Evolutionary conservation across 2,888 invertebrate species (phyloP).

Genomic region (Bellardia pandia): DNA sequence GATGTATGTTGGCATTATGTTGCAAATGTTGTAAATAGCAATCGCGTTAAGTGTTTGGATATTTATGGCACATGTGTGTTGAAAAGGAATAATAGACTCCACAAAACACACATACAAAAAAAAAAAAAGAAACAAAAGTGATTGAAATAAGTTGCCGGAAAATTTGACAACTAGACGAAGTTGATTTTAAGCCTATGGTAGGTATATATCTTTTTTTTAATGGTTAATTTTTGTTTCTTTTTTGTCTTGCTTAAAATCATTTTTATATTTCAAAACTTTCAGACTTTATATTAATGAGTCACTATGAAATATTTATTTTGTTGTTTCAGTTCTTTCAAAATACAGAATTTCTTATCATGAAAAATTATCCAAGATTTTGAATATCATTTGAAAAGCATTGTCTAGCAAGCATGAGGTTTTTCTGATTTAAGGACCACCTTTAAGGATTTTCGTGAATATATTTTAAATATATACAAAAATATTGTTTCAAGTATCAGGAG

Average conservation of each 20-base stretch:
- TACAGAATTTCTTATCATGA: conserved; percentile 23
- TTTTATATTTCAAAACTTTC: conserved; percentile 29
- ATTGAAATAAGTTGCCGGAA: conserved; percentile 75
- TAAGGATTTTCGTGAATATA: neutral
- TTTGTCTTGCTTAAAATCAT: neutral
- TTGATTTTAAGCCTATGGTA: conserved; percentile 54
- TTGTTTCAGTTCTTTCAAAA: conserved; percentile 17
- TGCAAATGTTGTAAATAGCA: conserved; percentile 56
- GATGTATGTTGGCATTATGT: conserved; percentile 12
- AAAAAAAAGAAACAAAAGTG: conserved; percentile 54
- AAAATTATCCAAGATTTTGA: neutral
- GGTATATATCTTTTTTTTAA: conserved; percentile 10
- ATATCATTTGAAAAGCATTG: neutral
- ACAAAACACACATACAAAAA: neutral
- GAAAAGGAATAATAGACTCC: conserved; percentile 54
- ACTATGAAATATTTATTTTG: conserved; percentile 29
- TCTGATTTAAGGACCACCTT: conserved; percentile 16
- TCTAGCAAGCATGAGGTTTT: neutral
- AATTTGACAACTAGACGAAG: conserved; percentile 75
- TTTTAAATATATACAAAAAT: no score
- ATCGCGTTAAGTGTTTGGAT: conserved; percentile 65
- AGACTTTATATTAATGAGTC: conserved; percentile 45
- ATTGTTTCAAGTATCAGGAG: no score
- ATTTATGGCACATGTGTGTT: conserved; percentile 71
- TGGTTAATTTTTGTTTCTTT: neutral